Evolutionary conservation across 2,888 invertebrate species (phyloP).

Genomic region (Eupithecia tripunctaria): DNA sequence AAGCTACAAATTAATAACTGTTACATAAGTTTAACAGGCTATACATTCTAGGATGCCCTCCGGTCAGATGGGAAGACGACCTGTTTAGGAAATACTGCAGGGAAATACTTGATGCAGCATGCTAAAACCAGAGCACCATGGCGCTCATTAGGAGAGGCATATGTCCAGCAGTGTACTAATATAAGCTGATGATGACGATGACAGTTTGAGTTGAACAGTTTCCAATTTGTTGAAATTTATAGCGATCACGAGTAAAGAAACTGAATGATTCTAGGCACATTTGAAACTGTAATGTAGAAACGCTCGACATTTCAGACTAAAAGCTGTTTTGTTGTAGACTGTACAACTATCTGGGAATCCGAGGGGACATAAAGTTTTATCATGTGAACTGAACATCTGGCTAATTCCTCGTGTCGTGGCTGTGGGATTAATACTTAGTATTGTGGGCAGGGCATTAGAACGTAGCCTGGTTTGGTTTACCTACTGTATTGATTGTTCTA

Average conservation of each 20-base stretch:
- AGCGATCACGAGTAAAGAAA: background rate
- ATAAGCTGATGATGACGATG: background rate
- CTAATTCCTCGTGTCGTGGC: constrained; percentile 26
- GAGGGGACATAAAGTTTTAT: constrained; percentile 38
- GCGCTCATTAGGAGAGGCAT: no score
- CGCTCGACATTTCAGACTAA: background rate
- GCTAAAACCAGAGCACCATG: no score
- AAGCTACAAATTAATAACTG: background rate
- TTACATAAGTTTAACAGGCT: no score
- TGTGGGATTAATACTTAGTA: constrained; percentile 24
- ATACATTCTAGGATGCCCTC: no score
- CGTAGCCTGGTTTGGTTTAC: background rate
- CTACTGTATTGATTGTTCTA: background rate
- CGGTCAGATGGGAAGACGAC: no score
- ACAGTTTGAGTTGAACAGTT: background rate
- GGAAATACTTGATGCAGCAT: no score
- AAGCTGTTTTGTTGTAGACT: constrained; percentile 2
- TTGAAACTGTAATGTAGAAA: background rate
- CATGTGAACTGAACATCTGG: constrained; percentile 41
- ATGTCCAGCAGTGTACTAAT: no score
- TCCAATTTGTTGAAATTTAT: background rate
- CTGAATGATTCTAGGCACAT: background rate
- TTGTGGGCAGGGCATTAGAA: constrained; percentile 6
- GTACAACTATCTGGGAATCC: constrained; percentile 28
- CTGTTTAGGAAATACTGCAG: no score